Evolutionary conservation across 2,888 invertebrate species (phyloP), one percentile per base, ranked within the genome.

Genomic region (Tetropium fuscum): DNA sequence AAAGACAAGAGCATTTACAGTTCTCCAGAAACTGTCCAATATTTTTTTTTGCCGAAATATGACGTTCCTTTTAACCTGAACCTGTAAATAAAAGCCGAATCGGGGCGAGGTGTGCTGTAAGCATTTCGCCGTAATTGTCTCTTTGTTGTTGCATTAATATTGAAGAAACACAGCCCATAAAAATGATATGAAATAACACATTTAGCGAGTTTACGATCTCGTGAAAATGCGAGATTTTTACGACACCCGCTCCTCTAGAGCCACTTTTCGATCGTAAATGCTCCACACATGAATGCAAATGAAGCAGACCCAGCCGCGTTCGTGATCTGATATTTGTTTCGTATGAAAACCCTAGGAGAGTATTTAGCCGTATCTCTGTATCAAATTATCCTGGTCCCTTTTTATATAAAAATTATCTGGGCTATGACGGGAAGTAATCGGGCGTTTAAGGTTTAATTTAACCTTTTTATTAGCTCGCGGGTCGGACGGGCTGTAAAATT

Each of bases 171-270:
- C 11, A 19, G 16, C 3, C 3, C 11, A 25, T 41, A 53, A 41
- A 40, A 40, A 25, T 25, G 40, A 40, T 27, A 53, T 36, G 53
- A 53, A 53, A 53, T 53, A 40, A 40, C 40, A 25, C 41, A 38
- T 53, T 38, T 27, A 10, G 8, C 10, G n/a, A 30, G 25, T 60
- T 63, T 63, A 63, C 60, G 63, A 58, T 58, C 57, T 53, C 63
- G 54, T 47, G 58, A 58, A 63, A 63, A 60, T 60, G 57, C 55
- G 60, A 60, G 63, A 63, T 60, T 63, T 63, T 63, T 53, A 63
- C 44, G 63, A 60, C 63, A 25, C 22, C 13, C 30, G 34, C 19
- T 47, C 34, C 19, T 11, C 11, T 32, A n/a, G n/a, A n/a, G 15
- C n/a, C 20, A 48, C 34, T 19, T 20, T 48, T 18, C 32, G 48